Conservation (phyloP, 2,888 invertebrate genomes). For the Hirudinaria manillensis region DNA sequence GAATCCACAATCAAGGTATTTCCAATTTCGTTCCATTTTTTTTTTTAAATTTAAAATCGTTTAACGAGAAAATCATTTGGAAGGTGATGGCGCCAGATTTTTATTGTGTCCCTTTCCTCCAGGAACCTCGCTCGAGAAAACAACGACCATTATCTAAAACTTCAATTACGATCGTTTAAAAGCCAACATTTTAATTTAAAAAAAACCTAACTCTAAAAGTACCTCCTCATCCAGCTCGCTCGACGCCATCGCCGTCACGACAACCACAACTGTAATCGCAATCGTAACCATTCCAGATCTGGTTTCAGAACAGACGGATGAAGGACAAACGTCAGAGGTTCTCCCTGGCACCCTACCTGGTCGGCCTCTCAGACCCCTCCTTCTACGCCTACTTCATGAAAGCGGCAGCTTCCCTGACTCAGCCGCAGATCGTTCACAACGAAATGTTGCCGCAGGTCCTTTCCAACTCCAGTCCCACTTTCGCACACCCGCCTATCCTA, state of each 20-base stretch:
- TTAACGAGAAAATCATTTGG: neutral
- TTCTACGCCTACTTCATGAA: slow-evolving; percentile 80
- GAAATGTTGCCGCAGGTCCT: neutral
- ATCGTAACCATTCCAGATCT: slow-evolving; percentile 54
- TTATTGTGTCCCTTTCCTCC: neutral
- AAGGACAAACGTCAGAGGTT: slow-evolving; percentile 94
- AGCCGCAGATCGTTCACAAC: neutral
- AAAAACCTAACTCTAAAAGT: too few species aligned
- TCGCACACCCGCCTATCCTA: neutral
- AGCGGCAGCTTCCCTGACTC: slow-evolving; percentile 62
- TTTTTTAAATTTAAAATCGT: neutral
- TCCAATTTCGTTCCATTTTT: neutral
- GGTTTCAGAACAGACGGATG: slow-evolving; percentile 96
- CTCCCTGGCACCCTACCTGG: slow-evolving; percentile 78
- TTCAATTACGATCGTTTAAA: too few species aligned
- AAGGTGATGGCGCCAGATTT: neutral
- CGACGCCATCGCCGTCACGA: too few species aligned
- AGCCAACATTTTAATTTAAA: too few species aligned
- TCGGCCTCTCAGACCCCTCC: slow-evolving; percentile 90
- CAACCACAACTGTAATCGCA: neutral
- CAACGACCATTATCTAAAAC: too few species aligned
- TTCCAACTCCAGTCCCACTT: neutral
- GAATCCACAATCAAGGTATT: slow-evolving; percentile 98
- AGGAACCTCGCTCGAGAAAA: neutral
- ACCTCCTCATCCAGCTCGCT: too few species aligned